Evolutionary conservation across 2,113 vertebrate species (phyloP).

Genomic region (Sceloporus tristichus): DNA sequence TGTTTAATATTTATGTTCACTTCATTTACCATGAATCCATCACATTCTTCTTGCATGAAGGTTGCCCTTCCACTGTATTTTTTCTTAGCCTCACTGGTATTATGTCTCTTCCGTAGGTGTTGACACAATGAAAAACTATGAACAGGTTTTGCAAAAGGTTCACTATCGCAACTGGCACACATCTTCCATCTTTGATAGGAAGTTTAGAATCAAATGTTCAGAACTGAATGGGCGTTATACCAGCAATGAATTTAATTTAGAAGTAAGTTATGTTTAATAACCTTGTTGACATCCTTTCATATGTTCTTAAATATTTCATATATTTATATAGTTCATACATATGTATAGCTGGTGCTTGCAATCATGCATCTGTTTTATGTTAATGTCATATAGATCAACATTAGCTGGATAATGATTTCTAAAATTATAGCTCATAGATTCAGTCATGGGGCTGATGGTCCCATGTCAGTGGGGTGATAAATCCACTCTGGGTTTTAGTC

Average conservation of each 20-base stretch:
- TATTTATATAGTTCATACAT: too few species aligned
- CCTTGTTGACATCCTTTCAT: not conserved
- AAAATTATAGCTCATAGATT: too few species aligned
- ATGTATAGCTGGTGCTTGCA: not conserved
- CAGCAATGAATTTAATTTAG: constrained; percentile 93
- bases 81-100: constrained; percentile 11
- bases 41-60: not conserved
- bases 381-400: too few species aligned
- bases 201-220: constrained; percentile 93
- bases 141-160: constrained; percentile 88
- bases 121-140: constrained; percentile 93
- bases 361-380: not conserved
- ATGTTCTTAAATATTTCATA: not conserved
- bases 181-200: constrained; percentile 77
- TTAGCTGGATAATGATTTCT: too few species aligned
- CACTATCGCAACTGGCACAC: constrained; percentile 86
- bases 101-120: constrained; percentile 81
- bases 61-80: not conserved
- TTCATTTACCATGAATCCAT: fast-evolving
- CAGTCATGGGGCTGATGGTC: too few species aligned
- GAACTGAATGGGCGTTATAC: constrained; percentile 95
- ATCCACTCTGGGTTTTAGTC: too few species aligned
- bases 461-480: too few species aligned
- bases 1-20: not conserved
- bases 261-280: constrained; percentile 78